Conservation (phyloP, 2,797 vertebrate genomes). For the Gambelia wislizenii region DNA sequence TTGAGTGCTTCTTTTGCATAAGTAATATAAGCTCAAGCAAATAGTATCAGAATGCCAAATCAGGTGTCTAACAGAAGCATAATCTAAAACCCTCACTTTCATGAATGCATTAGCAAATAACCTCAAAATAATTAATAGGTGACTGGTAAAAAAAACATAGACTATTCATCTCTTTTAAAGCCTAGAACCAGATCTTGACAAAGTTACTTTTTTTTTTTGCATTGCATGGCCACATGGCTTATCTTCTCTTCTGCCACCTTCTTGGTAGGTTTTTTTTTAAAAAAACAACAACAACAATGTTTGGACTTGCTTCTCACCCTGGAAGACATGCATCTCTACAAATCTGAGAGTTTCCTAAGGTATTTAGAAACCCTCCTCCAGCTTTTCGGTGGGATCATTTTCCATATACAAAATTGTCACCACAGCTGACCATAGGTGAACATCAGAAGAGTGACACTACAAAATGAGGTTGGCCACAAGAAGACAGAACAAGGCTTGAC, state of each 20-base stretch:
- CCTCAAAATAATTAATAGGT: not conserved
- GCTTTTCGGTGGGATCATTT: not conserved
- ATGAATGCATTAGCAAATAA: slow-evolving; percentile 26
- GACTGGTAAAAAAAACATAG: not conserved
- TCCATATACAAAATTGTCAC: not conserved
- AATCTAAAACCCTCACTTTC: not conserved
- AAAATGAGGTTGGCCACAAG: not conserved
- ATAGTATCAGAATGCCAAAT: slow-evolving; percentile 2
- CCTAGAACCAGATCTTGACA: too few species aligned
- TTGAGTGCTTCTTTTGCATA: slow-evolving; percentile 19
- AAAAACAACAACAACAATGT: too few species aligned
- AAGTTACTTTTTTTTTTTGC: too few species aligned
- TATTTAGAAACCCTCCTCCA: not conserved
- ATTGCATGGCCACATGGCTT: too few species aligned
- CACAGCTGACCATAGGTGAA: not conserved
- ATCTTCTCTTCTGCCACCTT: too few species aligned
- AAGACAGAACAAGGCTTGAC: not conserved
- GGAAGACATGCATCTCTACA: not conserved
- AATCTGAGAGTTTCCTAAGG: not conserved
- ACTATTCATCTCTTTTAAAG: too few species aligned
- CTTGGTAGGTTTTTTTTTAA: too few species aligned
- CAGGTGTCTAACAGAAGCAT: slow-evolving; percentile 15
- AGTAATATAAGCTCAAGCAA: slow-evolving; percentile 29
- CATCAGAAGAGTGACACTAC: not conserved
- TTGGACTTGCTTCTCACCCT: too few species aligned